Base-by-base conservation (phyloP, 2,888 invertebrate genomes). In the Drosophila mayaguana region DNA sequence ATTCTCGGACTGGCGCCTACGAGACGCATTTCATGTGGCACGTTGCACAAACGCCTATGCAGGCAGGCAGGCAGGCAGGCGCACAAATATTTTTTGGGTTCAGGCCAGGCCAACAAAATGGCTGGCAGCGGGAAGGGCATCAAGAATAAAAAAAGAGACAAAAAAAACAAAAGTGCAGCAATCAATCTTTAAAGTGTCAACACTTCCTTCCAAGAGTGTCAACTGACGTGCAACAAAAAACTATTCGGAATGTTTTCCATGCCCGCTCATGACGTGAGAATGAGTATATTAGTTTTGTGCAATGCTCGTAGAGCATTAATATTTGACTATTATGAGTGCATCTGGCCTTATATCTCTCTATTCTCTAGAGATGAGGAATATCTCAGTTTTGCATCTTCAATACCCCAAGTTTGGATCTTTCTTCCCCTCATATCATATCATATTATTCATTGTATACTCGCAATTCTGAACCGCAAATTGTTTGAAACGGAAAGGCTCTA, bases 151-250 rank as follows among this genome's bases (percentile, higher is more conserved):
- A 28, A 54, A 65, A 82, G n/a, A n/a, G n/a, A n/a, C n/a, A 18
- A n/a, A 53, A 66, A 2, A 36, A 5, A 36, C 12, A 36, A 46
- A 38, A 81, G 85, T 75, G 80, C 72, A 66, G 72, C 79, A 75
- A 85, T 85, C 85, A 89, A 89, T 85, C 85, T 88, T 56, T 5
- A 46, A 73, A 68, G 73, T 87, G 88, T 89, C 88, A 75, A 55
- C 73, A 79, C 80, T 76, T 54, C 50, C 50, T 50, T 50, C 56
- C 67, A 70, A 64, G 65, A 72, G 68, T 66, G 79, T 64, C 57
- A 69, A 38, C 76, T 55, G 68, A 80, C 80, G 71, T 80, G 70
- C 63, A 68, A 64, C 53, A 36, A 36, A 8, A 20, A 68, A 70
- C 53, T 72, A 72, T 80, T 55, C 53, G 36, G 40, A 55, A 46